Conservation (phyloP, 2,797 vertebrate genomes). For the Falco rusticolus region DNA sequence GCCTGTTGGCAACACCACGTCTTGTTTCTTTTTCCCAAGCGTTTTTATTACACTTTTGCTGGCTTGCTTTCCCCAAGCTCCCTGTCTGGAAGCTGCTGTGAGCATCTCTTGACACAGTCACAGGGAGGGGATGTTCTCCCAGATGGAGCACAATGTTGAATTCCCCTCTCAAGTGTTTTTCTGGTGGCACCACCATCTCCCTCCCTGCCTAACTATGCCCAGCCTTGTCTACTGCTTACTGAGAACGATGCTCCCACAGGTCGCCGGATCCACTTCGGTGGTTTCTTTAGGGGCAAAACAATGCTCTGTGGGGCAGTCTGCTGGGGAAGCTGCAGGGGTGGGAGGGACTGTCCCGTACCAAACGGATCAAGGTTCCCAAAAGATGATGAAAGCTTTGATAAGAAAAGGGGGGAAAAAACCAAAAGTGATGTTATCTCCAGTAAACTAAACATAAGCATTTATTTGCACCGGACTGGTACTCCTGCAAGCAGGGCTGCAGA, state of each 20-base stretch:
- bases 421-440: background rate
- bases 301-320: slow-evolving; percentile 69
- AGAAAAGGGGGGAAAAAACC: background rate
- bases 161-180: fast-evolving
- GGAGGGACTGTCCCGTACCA: slow-evolving; percentile 90
- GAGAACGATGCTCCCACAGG: slow-evolving; percentile 94
- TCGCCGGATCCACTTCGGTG: slow-evolving; percentile 93
- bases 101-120: fast-evolving
- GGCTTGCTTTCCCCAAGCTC: fast-evolving
- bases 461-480: fast-evolving
- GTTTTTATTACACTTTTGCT: background rate
- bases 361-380: slow-evolving; percentile 97
- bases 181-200: background rate
- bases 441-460: background rate
- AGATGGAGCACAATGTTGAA: background rate
- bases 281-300: slow-evolving; percentile 91
- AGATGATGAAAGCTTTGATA: slow-evolving; percentile 87
- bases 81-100: fast-evolving
- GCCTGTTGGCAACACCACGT: background rate
- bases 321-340: slow-evolving; percentile 91
- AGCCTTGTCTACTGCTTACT: slow-evolving; percentile 74
- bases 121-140: background rate
- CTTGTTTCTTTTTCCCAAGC: background rate
- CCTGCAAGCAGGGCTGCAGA: background rate
- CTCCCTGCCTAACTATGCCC: background rate